phyloP scores from a whole-genome alignment of 2,888 invertebrate genomes.

The Ornithoptera alexandrae region DNA sequence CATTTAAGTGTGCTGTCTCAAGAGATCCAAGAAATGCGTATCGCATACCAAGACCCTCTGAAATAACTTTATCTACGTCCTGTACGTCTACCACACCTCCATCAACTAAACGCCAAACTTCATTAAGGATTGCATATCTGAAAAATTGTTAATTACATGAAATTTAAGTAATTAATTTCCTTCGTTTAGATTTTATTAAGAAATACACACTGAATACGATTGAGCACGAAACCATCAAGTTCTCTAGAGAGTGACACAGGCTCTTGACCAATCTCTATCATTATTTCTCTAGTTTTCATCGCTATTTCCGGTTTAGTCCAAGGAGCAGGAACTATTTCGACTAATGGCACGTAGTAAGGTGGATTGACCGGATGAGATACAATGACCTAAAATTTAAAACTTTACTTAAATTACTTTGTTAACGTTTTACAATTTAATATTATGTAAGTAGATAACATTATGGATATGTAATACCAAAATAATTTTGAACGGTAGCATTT shows the following conservation, averaged over 20 bases:
- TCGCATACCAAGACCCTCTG: constrained; percentile 95
- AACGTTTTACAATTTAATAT: not conserved
- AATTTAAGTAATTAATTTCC: not conserved
- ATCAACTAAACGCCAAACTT: constrained; percentile 93
- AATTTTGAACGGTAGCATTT: no score
- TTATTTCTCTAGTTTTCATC: constrained; percentile 84
- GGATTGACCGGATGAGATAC: constrained; percentile 98
- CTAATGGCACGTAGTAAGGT: constrained; percentile 96
- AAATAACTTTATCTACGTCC: constrained; percentile 96
- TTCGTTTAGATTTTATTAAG: not conserved
- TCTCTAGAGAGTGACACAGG: constrained; percentile 93
- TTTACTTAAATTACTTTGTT: not conserved
- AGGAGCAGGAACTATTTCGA: constrained; percentile 96
- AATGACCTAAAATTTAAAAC: constrained; percentile 77
- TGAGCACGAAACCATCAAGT: constrained; percentile 95
- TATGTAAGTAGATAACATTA: no score
- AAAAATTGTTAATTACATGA: constrained; percentile 30
- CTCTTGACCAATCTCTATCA: constrained; percentile 94
- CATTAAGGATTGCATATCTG: constrained; percentile 94
- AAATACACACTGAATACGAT: constrained; percentile 90
- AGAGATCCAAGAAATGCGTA: constrained; percentile 97
- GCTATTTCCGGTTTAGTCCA: constrained; percentile 92
- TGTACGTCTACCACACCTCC: constrained; percentile 91
- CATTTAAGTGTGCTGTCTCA: constrained; percentile 96
- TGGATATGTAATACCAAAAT: no score